Evolutionary conservation across 1,140 invertebrate species (phyloP).

Genomic region (Lucilia sericata): DNA sequence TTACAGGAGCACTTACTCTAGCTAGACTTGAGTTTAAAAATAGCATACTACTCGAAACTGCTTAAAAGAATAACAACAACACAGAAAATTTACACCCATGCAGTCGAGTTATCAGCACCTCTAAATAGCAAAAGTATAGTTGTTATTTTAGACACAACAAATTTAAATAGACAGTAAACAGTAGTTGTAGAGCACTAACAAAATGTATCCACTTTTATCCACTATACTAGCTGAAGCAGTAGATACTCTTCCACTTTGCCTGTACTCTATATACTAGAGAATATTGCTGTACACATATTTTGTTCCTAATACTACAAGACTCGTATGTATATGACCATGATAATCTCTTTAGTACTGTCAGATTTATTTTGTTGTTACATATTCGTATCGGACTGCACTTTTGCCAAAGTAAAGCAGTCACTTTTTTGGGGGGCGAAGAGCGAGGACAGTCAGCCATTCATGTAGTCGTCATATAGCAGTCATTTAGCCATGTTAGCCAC

Average conservation of each 20-base stretch:
- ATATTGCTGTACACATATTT: too few relatives aligned
- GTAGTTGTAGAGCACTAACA: neutral
- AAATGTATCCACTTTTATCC: neutral
- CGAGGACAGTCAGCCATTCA: neutral
- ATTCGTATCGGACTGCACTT: neutral
- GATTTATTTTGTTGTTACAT: neutral
- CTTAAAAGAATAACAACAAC: neutral
- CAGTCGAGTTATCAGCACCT: too few relatives aligned
- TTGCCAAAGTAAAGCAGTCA: neutral
- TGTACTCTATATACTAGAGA: too few relatives aligned
- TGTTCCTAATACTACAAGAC: neutral
- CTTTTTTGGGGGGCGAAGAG: neutral
- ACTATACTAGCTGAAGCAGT: neutral
- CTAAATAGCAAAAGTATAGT: too few relatives aligned
- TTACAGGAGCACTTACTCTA: neutral
- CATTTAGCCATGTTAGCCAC: slow-evolving; percentile 10
- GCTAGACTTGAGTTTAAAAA: too few relatives aligned
- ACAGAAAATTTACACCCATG: too few relatives aligned
- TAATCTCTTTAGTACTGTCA: neutral
- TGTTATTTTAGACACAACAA: too few relatives aligned
- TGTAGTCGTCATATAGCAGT: neutral
- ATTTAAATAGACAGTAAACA: neutral
- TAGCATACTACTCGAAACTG: neutral
- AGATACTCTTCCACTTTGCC: too few relatives aligned
- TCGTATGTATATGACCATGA: neutral